Base-by-base conservation (phyloP, 2,888 invertebrate genomes). In the Amiota mariae region DNA sequence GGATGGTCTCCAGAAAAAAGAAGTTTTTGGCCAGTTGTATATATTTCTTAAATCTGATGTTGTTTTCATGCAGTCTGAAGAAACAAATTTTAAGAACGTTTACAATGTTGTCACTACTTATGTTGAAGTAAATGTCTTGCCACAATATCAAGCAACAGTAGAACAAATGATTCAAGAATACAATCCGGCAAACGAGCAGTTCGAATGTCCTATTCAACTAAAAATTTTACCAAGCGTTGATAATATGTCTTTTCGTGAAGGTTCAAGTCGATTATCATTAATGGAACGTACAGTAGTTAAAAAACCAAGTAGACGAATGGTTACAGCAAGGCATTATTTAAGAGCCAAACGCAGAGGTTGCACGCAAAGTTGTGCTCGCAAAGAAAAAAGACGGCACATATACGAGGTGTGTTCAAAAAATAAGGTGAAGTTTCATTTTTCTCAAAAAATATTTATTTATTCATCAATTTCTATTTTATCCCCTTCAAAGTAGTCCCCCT, bases 371-470 rank as follows among this genome's bases (percentile, higher is more conserved):
- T n/a, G 70, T 73, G 8, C 8, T 74, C 1, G 71, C 67, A 6
- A 73, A 70, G 20, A 71, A 75, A 47, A 77, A 77, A 57, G 72
- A 77, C 18, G 68, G 73, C 13, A 46, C 73, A 12, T 13, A 54
- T 15, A n/a, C n/a, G n/a, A n/a, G n/a, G n/a, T n/a, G n/a, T n/a
- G n/a, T n/a, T n/a, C n/a, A n/a, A n/a, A n/a, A n/a, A n/a, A n/a
- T n/a, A n/a, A n/a, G n/a, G n/a, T n/a, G n/a, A n/a, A n/a, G n/a
- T n/a, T n/a, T n/a, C n/a, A n/a, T n/a, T n/a, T n/a, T n/a, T n/a
- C n/a, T n/a, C n/a, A n/a, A n/a, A n/a, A n/a, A n/a, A n/a, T n/a
- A n/a, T n/a, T n/a, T n/a, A n/a, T n/a, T n/a, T n/a, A n/a, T n/a
- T n/a, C n/a, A n/a, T n/a, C n/a, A n/a, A n/a, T n/a, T n/a, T n/a